Conservation (phyloP, 2,888 invertebrate genomes). For the Pemphredon lugubris region DNA sequence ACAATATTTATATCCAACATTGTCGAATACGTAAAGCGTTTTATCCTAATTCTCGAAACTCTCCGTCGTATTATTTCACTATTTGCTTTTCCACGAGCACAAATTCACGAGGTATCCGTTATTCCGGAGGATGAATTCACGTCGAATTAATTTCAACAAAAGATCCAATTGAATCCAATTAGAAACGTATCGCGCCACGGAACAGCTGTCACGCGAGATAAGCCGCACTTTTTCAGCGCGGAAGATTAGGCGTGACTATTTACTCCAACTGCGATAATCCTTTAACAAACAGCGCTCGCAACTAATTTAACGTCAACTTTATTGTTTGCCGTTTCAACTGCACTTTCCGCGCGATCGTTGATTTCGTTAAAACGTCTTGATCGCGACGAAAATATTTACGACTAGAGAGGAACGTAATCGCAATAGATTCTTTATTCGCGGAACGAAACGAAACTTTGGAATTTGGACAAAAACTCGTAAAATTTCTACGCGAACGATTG, state of each 20-base stretch:
- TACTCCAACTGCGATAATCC: slow-evolving; percentile 22
- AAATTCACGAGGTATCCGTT: too few relatives aligned
- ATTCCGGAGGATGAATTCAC: slow-evolving; percentile 21
- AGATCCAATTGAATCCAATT: slow-evolving; percentile 55
- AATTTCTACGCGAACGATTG: too few relatives aligned
- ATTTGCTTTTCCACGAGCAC: too few relatives aligned
- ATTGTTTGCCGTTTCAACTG: background rate
- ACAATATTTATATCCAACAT: too few relatives aligned
- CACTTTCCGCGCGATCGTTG: background rate
- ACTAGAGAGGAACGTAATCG: too few relatives aligned
- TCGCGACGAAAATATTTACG: background rate
- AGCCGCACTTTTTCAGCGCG: slow-evolving; percentile 32
- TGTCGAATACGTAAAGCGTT: too few relatives aligned
- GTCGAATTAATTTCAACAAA: slow-evolving; percentile 49
- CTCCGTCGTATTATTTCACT: too few relatives aligned
- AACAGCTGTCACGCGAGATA: slow-evolving; percentile 54
- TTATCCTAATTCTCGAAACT: too few relatives aligned
- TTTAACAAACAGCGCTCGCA: background rate
- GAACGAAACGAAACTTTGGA: too few relatives aligned
- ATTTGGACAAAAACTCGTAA: too few relatives aligned
- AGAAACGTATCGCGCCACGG: slow-evolving; percentile 40
- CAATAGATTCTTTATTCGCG: too few relatives aligned
- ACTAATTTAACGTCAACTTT: background rate
- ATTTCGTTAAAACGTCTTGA: background rate
- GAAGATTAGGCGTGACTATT: slow-evolving; percentile 37